Conservation (phyloP, 2,113 vertebrate species). For the Onychostruthus taczanowskii region DNA sequence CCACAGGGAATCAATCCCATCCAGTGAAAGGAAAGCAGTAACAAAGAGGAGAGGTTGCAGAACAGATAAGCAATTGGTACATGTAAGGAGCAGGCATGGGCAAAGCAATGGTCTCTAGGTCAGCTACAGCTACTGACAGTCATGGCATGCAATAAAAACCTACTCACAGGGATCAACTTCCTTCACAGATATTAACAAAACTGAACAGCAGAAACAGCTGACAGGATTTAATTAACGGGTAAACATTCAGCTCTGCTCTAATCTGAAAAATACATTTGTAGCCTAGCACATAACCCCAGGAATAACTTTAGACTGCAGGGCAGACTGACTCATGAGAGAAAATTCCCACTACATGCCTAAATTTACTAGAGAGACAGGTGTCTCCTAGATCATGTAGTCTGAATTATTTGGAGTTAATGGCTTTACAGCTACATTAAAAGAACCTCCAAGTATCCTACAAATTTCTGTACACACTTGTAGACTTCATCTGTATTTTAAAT, state of each 20-base stretch:
- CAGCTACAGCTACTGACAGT: background rate
- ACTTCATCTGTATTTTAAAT: background rate
- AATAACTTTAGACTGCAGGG: background rate
- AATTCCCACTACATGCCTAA: background rate
- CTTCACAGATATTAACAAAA: background rate
- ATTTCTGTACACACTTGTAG: background rate
- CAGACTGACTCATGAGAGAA: background rate
- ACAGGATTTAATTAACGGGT: background rate
- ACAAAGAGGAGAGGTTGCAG: slow-evolving; percentile 79
- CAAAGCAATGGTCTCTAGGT: slow-evolving; percentile 47
- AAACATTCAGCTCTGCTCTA: background rate
- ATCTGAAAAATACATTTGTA: background rate
- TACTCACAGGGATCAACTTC: background rate
- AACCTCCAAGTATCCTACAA: background rate
- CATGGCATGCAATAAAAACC: slow-evolving; percentile 9
- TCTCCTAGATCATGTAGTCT: background rate
- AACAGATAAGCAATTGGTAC: slow-evolving; percentile 74
- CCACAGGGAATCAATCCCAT: slow-evolving; percentile 77
- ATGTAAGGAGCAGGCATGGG: slow-evolving; percentile 58
- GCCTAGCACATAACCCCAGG: background rate
- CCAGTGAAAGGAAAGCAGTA: slow-evolving; percentile 78
- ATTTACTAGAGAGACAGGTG: background rate
- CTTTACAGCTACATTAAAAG: background rate
- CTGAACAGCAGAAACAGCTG: background rate
- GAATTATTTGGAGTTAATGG: background rate